Conservation (phyloP, 2,888 invertebrate species). For the Pristionchus japonicus region DNA sequence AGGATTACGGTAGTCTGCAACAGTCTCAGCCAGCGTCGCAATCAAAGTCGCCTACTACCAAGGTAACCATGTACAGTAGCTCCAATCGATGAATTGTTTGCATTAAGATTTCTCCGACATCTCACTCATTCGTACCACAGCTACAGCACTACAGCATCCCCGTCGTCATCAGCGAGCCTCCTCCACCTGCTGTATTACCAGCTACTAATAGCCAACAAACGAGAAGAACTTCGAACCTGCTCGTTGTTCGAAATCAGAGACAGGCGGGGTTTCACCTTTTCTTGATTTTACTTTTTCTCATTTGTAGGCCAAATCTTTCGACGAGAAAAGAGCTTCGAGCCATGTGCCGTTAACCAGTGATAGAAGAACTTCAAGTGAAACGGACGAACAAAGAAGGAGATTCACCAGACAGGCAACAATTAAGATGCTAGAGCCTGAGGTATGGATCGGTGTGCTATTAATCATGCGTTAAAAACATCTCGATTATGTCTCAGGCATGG, state of each 20-base stretch:
- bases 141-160: conserved; percentile 10
- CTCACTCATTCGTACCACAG: not conserved
- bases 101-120: not conserved
- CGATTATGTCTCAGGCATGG: no score
- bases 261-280: conserved; percentile 13
- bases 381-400: conserved; percentile 1
- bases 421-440: conserved; percentile 38
- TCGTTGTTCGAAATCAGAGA: not conserved
- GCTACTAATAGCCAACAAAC: not conserved
- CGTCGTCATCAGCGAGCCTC: conserved; percentile 54
- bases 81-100: not conserved
- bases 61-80: not conserved
- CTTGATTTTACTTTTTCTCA: not conserved
- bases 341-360: not conserved
- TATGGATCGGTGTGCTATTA: not conserved
- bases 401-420: conserved; percentile 27
- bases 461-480: no score
- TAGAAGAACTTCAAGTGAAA: conserved; percentile 34
- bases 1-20: not conserved
- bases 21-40: not conserved
- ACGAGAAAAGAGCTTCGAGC: conserved; percentile 47
- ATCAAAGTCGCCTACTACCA: not conserved
- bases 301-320: conserved; percentile 60
- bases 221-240: not conserved
- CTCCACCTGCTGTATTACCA: conserved; percentile 40